Percentiles rank a stretch among this genome's conserved stretches.
phyloP scores from a whole-genome alignment of 1,140 invertebrate species.

The Brachionus rotundiformis region DNA sequence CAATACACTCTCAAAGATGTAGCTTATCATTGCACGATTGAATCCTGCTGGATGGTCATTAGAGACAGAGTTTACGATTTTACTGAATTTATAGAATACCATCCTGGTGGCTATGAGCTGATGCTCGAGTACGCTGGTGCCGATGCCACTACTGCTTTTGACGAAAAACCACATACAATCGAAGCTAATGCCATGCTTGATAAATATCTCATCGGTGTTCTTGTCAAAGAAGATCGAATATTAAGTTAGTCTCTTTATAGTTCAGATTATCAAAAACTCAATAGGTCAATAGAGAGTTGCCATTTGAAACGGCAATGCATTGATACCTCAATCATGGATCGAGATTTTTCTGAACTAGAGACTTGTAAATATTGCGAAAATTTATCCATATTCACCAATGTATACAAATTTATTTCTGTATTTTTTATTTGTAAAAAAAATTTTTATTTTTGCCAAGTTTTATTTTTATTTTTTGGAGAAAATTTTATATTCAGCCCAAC shows the following conservation, averaged over 20 bases:
- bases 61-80: conserved; percentile 59
- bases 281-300: neutral
- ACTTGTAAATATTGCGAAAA: neutral
- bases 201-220: conserved; percentile 40
- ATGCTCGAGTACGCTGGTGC: conserved; percentile 81
- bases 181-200: conserved; percentile 33
- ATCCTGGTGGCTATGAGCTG: conserved; percentile 81
- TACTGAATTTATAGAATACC: conserved; percentile 66
- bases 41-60: conserved; percentile 59
- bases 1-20: conserved; percentile 56
- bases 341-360: neutral
- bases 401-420: neutral
- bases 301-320: neutral
- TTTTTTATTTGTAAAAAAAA: neutral
- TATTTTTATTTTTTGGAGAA: neutral
- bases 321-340: neutral
- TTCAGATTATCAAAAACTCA: neutral
- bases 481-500: neutral
- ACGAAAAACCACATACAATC: conserved; percentile 49
- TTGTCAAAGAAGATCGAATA: conserved; percentile 49
- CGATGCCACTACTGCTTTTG: conserved; percentile 67
- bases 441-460: neutral
- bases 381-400: neutral
- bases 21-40: conserved; percentile 55
- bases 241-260: neutral